Percentiles rank a stretch among this genome's conserved stretches.
phyloP scores from a whole-genome alignment of 2,888 invertebrate genomes.

The Bellardia pandia region DNA sequence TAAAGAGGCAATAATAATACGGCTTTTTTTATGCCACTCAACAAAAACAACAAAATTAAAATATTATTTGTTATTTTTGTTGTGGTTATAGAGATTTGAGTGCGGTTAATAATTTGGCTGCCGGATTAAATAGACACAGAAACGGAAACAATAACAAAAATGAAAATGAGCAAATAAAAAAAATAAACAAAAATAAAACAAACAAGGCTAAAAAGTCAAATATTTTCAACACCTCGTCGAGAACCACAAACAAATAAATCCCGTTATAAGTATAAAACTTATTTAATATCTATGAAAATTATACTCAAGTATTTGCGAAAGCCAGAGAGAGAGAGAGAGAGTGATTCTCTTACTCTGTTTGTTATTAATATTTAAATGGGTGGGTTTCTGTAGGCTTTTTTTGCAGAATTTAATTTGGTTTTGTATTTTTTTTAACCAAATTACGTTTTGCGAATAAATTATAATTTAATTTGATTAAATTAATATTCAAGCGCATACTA shows the following conservation, averaged over 20 bases:
- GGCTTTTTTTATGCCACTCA: slow-evolving; percentile 32
- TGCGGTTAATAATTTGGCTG: slow-evolving; percentile 50
- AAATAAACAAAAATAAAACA: not conserved
- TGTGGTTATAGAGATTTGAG: slow-evolving; percentile 46
- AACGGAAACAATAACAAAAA: not conserved
- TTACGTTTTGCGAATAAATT: not conserved
- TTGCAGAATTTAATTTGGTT: not conserved
- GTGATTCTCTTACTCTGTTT: not conserved
- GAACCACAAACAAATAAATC: not conserved
- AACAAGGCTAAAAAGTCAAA: slow-evolving; percentile 29
- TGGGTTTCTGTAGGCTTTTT: not conserved
- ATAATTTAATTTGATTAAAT: not conserved
- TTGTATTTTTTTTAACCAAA: not conserved
- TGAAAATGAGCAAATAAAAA: not conserved
- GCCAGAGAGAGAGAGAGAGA: too few relatives aligned
- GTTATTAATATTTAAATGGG: not conserved
- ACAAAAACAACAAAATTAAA: slow-evolving; percentile 41
- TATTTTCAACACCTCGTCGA: slow-evolving; percentile 20
- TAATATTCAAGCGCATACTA: not conserved
- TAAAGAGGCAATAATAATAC: slow-evolving; percentile 41
- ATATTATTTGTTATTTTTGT: slow-evolving; percentile 40
- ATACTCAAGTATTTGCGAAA: not conserved
- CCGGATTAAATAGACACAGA: not conserved
- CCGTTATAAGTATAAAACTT: slow-evolving; percentile 5
- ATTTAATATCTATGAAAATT: not conserved